Base-by-base conservation (phyloP, 2,113 vertebrate genomes). In the Microcebus lehilahytsara region DNA sequence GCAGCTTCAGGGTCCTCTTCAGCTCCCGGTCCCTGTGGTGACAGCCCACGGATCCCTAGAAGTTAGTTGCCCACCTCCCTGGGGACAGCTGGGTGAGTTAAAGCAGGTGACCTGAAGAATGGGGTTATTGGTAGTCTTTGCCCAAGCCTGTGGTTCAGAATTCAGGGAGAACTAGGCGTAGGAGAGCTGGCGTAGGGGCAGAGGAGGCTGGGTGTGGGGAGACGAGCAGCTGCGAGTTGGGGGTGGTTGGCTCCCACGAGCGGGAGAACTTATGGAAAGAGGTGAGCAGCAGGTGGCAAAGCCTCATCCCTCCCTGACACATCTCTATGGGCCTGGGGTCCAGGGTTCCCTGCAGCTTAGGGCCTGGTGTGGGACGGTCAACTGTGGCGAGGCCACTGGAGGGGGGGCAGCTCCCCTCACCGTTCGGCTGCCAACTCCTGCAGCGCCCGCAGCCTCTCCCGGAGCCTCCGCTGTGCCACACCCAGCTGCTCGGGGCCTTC, bases 1-100 rank as follows among this genome's bases (percentile, higher is more conserved):
- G 99, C 42, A 99, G 98, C 25, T 95, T 96, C 91, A 99, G 98
- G 56, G 98, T 98, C 84, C 99, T 99, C 87, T 98, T 97, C 9
- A 99, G 98, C 92, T 98, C 98, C 77, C 27, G 97, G 69, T 95
- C 84, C 95, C 98, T 99, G 60, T 93, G 49, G 81, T 77, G 42
- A 84, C 22, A 89, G 46, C 80, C 74, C 34, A 1, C 13, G 12
- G 72, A 66, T 87, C 46, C 84, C 80, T 9, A 8, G 32, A 27
- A 71, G 40, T 95, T 60, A 92, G 51, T 6, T 20, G 37, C 77
- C 64, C n/a, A 20, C 5, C 6, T 53, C 2, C 30, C n/a, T 32
- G 6, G 32, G 87, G 51, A 77, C 37, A 86, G 32, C 25, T 6
- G 64, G 51, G 53, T 5, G 34, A 75, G 62, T 10, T 13, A 46